Conservation (phyloP, 2,888 invertebrate species). For the Perizoma flavofasciatum region DNA sequence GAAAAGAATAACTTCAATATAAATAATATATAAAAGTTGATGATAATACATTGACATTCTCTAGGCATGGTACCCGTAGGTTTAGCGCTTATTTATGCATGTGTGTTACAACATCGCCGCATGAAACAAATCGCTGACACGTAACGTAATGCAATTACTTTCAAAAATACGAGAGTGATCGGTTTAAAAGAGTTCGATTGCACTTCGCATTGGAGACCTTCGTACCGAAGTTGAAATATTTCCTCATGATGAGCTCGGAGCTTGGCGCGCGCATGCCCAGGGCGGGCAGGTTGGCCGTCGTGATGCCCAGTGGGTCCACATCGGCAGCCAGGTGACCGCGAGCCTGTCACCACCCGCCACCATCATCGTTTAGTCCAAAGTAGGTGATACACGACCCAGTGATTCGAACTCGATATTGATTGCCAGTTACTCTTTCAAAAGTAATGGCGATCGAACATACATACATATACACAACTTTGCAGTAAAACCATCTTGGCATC, state of each 20-base stretch:
- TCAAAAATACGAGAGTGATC: slow-evolving; percentile 48
- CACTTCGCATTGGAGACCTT: slow-evolving; percentile 42
- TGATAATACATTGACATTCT: slow-evolving; percentile 7
- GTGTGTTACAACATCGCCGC: slow-evolving; percentile 67
- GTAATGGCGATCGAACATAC: slow-evolving; percentile 27
- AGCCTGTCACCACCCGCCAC: slow-evolving; percentile 86
- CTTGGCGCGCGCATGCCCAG: slow-evolving; percentile 78
- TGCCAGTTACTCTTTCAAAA: slow-evolving; percentile 5
- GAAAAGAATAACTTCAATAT: too few species aligned
- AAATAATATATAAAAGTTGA: slow-evolving; percentile 4
- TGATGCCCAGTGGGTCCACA: slow-evolving; percentile 97
- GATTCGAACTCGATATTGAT: slow-evolving; percentile 32
- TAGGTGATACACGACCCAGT: slow-evolving; percentile 51
- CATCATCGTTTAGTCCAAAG: slow-evolving; percentile 66
- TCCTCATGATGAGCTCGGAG: slow-evolving; percentile 84
- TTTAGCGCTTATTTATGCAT: slow-evolving; percentile 44
- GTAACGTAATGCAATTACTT: slow-evolving; percentile 62
- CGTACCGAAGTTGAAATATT: slow-evolving; percentile 84
- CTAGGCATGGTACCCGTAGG: slow-evolving; percentile 16
- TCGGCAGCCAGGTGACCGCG: slow-evolving; percentile 97
- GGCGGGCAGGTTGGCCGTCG: slow-evolving; percentile 86
- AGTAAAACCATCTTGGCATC: slow-evolving; percentile 2
- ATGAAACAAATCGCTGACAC: slow-evolving; percentile 60
- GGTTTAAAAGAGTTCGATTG: slow-evolving; percentile 52
- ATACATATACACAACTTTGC: slow-evolving; percentile 14